Conservation (phyloP, 2,797 vertebrate species). For the Thunnus albacares region DNA sequence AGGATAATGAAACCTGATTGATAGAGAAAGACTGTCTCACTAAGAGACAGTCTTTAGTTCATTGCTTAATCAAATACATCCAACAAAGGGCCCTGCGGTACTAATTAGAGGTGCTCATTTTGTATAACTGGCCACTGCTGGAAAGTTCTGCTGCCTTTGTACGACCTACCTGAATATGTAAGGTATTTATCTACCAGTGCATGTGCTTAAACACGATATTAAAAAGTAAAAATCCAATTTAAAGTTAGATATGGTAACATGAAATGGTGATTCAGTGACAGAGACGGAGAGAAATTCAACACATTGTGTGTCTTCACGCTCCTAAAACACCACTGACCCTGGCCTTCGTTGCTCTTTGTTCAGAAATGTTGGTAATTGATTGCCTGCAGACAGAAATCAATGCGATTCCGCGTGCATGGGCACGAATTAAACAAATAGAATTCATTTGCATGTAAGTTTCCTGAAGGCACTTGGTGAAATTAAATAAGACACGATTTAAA, state of each 20-base stretch:
- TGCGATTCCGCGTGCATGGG: conserved; percentile 44
- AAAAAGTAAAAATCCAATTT: neutral
- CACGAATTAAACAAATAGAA: conserved; percentile 57
- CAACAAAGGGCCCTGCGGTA: conserved; percentile 46
- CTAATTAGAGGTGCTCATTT: conserved; percentile 47
- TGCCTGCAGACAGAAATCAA: conserved; percentile 69
- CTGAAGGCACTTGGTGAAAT: conserved; percentile 42
- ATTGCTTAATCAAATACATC: conserved; percentile 58
- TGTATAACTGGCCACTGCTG: conserved; percentile 14
- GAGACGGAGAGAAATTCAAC: neutral
- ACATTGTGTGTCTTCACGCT: neutral
- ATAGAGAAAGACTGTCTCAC: conserved; percentile 24
- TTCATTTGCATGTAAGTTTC: conserved; percentile 56
- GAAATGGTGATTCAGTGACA: neutral
- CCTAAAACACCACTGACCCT: conserved; percentile 22
- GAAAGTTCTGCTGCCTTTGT: conserved; percentile 18
- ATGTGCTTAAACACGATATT: neutral
- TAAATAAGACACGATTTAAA: conserved; percentile 44
- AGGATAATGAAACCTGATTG: conserved; percentile 49
- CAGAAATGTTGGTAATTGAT: conserved; percentile 59
- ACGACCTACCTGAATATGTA: neutral
- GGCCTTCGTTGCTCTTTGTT: conserved; percentile 32
- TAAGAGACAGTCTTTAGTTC: conserved; percentile 39
- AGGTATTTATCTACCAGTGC: neutral
- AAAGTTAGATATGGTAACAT: conserved; percentile 3